These are phyloP conservation scores for Pyrrhosoma nymphula DNA, from an alignment of 2,888 invertebrate species.

Conservation along the genomic window DNA sequence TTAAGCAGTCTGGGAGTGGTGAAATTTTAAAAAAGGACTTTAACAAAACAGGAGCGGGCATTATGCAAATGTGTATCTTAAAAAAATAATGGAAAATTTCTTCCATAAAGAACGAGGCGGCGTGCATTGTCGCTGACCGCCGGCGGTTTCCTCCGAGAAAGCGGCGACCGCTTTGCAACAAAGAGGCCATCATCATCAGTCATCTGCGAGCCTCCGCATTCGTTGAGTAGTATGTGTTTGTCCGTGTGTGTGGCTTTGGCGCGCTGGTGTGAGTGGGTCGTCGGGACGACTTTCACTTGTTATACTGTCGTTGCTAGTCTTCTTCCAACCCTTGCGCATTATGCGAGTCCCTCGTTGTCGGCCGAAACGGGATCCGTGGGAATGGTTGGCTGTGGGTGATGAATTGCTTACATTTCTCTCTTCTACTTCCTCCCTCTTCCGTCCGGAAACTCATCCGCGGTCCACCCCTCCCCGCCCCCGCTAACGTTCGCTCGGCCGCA, in stretches of 20 bases:
- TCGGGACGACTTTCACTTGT: slow-evolving; percentile 46
- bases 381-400: background rate
- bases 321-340: background rate
- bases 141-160: slow-evolving; percentile 32
- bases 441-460: background rate
- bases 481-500: too few relatives aligned
- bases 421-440: background rate
- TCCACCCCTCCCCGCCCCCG: background rate
- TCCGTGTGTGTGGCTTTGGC: background rate
- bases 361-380: slow-evolving; percentile 25
- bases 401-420: slow-evolving; percentile 45
- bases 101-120: background rate
- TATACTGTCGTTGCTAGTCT: slow-evolving; percentile 21
- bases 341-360: slow-evolving; percentile 37
- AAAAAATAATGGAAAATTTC: background rate
- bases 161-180: background rate
- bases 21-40: background rate
- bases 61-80: slow-evolving; percentile 29
- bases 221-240: background rate
- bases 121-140: background rate
- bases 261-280: background rate
- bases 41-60: background rate
- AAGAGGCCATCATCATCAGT: slow-evolving; percentile 35
- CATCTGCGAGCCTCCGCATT: slow-evolving; percentile 25
- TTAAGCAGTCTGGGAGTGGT: background rate